Evolutionary conservation across 2,113 vertebrate genomes (phyloP).

Genomic region (Microtus oregoni): DNA sequence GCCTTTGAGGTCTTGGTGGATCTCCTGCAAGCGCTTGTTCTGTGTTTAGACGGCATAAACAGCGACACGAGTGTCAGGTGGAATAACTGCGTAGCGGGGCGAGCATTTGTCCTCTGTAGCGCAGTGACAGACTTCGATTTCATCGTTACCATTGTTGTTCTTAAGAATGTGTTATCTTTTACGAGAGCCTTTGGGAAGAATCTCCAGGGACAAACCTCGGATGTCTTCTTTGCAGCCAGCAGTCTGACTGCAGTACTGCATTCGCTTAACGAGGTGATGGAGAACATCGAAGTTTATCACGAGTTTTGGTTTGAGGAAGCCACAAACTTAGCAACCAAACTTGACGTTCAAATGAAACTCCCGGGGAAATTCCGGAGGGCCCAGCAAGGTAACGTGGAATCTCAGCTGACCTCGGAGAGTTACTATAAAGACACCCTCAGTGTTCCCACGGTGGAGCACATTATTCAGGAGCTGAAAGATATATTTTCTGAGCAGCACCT

Average conservation of each 20-base stretch:
- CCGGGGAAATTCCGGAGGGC: conserved; percentile 90
- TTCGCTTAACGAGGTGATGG: conserved; percentile 94
- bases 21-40: too few relatives aligned
- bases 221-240: too few relatives aligned
- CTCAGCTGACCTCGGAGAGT: conserved; percentile 89
- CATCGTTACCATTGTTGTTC: too few relatives aligned
- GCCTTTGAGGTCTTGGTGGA: too few relatives aligned
- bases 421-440: conserved; percentile 95
- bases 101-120: too few relatives aligned
- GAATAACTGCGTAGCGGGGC: too few relatives aligned
- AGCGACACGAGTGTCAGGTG: too few relatives aligned
- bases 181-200: too few relatives aligned
- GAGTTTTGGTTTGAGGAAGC: conserved; percentile 99
- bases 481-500: conserved; percentile 94
- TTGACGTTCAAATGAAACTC: conserved; percentile 92
- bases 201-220: too few relatives aligned
- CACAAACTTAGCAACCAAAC: conserved; percentile 90
- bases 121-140: too few relatives aligned
- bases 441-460: conserved; percentile 90
- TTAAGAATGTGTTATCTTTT: too few relatives aligned
- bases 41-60: too few relatives aligned
- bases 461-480: conserved; percentile 92
- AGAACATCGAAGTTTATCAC: conserved; percentile 97
- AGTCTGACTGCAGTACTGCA: conserved; percentile 88
- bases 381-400: conserved; percentile 85